phyloP scores from a whole-genome alignment of 2,113 vertebrate genomes.

The Megaleporinus macrocephalus region DNA sequence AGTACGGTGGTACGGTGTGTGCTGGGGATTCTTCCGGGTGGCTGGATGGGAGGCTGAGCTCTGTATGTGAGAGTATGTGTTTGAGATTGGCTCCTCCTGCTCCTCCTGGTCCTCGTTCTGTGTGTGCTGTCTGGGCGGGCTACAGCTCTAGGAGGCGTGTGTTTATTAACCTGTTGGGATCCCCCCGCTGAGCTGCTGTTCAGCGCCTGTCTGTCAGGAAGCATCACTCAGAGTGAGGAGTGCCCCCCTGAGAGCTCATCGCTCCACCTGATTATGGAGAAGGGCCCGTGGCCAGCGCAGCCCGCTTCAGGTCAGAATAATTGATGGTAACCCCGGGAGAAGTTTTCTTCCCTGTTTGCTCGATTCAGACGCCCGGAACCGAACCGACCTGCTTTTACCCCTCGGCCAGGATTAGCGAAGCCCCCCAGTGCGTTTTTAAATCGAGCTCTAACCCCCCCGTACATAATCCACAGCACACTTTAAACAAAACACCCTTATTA shows the following conservation, averaged over 20 bases:
- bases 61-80: not conserved
- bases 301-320: constrained; percentile 10
- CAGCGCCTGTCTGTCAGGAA: not conserved
- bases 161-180: constrained; percentile 32
- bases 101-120: not conserved
- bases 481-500: not conserved
- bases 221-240: not conserved
- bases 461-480: not conserved
- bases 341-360: not conserved
- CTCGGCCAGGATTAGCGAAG: constrained; percentile 2
- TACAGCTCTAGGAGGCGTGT: not conserved
- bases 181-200: constrained; percentile 10
- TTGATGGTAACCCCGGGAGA: not conserved
- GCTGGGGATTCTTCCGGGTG: too few species aligned
- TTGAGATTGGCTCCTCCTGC: not conserved
- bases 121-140: constrained; percentile 16
- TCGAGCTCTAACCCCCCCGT: not conserved
- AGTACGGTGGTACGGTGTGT: too few species aligned
- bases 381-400: not conserved
- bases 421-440: not conserved
- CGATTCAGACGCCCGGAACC: not conserved
- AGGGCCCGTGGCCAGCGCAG: not conserved
- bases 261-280: not conserved
- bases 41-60: not conserved
- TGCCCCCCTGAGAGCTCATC: constrained; percentile 4